These are phyloP conservation scores for Pleuronectes platessa DNA, from an alignment of 2,113 vertebrate species.

Conservation along the genomic window DNA sequence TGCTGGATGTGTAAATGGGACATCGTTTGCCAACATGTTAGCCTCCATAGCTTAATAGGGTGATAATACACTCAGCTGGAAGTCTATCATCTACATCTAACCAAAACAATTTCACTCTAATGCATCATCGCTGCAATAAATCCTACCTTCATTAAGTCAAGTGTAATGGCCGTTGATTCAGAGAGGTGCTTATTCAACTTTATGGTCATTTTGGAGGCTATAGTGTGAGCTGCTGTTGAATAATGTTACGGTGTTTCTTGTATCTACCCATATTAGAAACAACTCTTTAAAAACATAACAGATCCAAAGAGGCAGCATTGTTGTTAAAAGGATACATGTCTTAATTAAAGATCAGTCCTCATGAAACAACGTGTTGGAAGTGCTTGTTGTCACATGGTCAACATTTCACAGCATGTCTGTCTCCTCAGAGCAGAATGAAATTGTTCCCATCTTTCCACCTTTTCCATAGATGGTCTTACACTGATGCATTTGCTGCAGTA, in stretches of 20 bases:
- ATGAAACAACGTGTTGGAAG: background rate
- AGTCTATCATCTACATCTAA: background rate
- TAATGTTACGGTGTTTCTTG: background rate
- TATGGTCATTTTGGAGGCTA: background rate
- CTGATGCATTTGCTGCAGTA: conserved; percentile 14
- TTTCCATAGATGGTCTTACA: conserved; percentile 12
- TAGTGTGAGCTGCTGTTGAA: background rate
- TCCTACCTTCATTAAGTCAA: background rate
- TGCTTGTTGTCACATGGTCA: background rate
- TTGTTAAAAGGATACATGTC: too few species aligned
- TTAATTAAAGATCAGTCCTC: background rate
- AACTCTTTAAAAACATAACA: too few species aligned
- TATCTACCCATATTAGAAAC: background rate
- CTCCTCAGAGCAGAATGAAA: background rate
- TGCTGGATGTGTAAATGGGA: background rate
- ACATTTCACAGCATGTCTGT: background rate
- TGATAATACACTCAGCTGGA: background rate
- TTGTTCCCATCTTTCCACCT: conserved; percentile 16
- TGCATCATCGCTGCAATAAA: background rate
- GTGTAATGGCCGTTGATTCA: background rate
- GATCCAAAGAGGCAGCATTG: too few species aligned
- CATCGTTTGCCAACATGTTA: background rate
- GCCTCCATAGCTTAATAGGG: background rate
- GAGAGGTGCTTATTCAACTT: background rate
- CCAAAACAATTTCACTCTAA: background rate